A percentile compares a stretch with the other conserved stretches of the same genome.
Conservation (phyloP, 2,113 vertebrate genomes). For the Astur gentilis region DNA sequence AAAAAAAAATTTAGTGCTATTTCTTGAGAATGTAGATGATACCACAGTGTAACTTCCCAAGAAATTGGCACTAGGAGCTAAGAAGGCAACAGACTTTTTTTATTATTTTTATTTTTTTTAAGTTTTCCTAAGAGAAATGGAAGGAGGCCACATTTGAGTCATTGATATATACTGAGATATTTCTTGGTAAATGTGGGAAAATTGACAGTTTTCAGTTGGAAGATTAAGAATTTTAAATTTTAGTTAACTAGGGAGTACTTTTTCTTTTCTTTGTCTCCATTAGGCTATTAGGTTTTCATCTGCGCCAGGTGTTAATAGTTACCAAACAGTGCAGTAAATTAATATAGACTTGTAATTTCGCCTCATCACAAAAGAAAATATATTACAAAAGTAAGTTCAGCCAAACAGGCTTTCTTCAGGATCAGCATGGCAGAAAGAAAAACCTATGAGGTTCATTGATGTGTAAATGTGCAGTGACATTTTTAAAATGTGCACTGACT, state of each 20-base stretch:
- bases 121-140: neutral
- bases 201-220: neutral
- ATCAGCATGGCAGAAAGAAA: neutral
- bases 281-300: neutral
- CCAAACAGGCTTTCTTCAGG: neutral
- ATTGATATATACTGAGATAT: neutral
- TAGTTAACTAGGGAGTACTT: neutral
- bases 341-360: neutral
- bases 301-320: neutral
- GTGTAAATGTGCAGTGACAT: constrained; percentile 38
- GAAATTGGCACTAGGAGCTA: neutral
- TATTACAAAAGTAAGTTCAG: neutral
- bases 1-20: neutral
- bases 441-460: neutral
- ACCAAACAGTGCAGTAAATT: neutral
- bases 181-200: neutral
- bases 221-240: neutral
- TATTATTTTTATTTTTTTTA: neutral
- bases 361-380: neutral
- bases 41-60: neutral
- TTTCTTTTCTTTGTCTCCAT: neutral
- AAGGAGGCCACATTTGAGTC: neutral
- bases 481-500: constrained; percentile 39
- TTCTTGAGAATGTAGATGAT: neutral
- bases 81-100: neutral